These are phyloP conservation scores for Drosophila quinaria DNA, from an alignment of 2,888 invertebrate species.

Conservation along the genomic window DNA sequence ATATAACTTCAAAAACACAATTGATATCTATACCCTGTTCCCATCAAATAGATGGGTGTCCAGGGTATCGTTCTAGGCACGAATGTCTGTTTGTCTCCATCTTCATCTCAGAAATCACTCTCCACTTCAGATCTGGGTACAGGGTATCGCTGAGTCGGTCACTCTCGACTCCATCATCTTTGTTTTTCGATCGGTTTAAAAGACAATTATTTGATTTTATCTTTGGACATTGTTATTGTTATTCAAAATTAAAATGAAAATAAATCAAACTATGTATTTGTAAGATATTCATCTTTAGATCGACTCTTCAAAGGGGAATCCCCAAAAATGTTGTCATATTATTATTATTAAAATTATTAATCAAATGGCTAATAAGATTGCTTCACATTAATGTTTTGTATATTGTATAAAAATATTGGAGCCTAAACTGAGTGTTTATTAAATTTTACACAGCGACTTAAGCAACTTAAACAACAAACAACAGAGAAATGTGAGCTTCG, in stretches of 20 bases:
- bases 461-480: neutral
- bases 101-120: neutral
- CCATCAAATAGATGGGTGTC: neutral
- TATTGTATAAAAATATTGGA: slow-evolving; percentile 50
- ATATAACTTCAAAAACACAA: slow-evolving; percentile 1
- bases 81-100: neutral
- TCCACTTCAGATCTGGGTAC: slow-evolving; percentile 5
- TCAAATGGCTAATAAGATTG: slow-evolving; percentile 27
- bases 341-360: slow-evolving; percentile 17
- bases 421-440: slow-evolving; percentile 39
- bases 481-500: slow-evolving; percentile 37
- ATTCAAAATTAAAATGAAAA: neutral
- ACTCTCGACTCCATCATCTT: slow-evolving; percentile 7
- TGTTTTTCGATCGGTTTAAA: neutral
- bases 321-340: slow-evolving; percentile 22
- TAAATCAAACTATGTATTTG: slow-evolving; percentile 14
- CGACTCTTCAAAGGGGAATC: neutral
- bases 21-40: neutral
- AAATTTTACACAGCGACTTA: slow-evolving; percentile 50
- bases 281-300: slow-evolving; percentile 14
- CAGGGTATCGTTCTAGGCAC: neutral
- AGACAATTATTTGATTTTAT: slow-evolving; percentile 2
- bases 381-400: slow-evolving; percentile 42
- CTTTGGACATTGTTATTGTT: slow-evolving; percentile 25
- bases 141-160: slow-evolving; percentile 13